Evolutionary conservation across 2,888 invertebrate genomes (phyloP), one percentile per base, ranked within the genome.

Genomic region (Drosophila sordidula): DNA sequence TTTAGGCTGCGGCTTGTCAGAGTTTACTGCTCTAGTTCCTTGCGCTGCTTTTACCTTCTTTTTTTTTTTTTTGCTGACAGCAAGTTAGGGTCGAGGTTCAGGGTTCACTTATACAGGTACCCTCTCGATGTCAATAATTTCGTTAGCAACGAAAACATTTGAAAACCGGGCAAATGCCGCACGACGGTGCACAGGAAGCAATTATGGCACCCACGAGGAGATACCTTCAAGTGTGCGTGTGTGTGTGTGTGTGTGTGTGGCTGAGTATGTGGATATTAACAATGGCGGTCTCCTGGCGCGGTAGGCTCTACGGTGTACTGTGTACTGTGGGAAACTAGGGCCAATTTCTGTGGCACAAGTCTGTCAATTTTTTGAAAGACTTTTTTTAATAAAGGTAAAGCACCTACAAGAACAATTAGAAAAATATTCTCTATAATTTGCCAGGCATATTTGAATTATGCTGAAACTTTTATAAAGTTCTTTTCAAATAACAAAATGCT

Each of bases 71-170:
- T 32, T 32, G 32, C 25, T 36, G 49, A 8, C 12, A 12, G 47
- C 18, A 18, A 38, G 26, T 18, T 6, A 38, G 29, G 56, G n/a
- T 16, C 36, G 38, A 49, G 57, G 39, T 39, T 29, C n/a, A 12
- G 29, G 39, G 49, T 36, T 42, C 11, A 36, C 16, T 51, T 16
- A 47, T 61, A 46, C 32, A 41, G 55, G 47, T 36, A 41, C 11
- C 29, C 18, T 36, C 38, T 59, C 49, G 38, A 56, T 73, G 82
- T 87, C 87, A 84, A 87, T 81, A 80, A 83, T 73, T 87, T 75
- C 38, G 82, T 56, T 72, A 50, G 70, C 78, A 81, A 59, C 50
- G 51, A 56, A 61, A 68, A 56, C 55, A 63, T 62, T 58, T 47
- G 46, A 47, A 55, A 56, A 45, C 59, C 56, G 52, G 54, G 54